Evolutionary conservation across 35 echinoderm and acorn worm species (phyloP).

Genomic region (Apostichopus parvimensis): DNA sequence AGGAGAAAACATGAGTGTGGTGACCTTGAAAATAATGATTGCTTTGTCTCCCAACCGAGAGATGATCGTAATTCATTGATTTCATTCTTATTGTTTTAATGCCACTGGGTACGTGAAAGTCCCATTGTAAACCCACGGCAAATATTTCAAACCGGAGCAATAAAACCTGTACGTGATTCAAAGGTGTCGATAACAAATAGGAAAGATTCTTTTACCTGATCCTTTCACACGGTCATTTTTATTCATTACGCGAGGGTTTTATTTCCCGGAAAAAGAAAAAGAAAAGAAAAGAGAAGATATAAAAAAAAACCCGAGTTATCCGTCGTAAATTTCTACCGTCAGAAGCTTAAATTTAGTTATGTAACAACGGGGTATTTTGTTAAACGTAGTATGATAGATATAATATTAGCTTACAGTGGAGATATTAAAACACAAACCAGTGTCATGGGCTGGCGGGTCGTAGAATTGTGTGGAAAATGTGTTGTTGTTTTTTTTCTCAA

Average conservation of each 20-base stretch:
- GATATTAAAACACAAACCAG: too few species aligned
- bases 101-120: slow-evolving; percentile 4
- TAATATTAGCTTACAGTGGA: too few species aligned
- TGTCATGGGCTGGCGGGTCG: too few species aligned
- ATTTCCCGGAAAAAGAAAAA: neutral
- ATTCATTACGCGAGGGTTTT: slow-evolving; percentile 1
- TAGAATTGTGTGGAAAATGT: too few species aligned
- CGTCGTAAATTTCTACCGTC: too few species aligned
- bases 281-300: neutral
- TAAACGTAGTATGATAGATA: too few species aligned
- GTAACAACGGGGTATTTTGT: too few species aligned
- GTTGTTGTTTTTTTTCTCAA: too few species aligned
- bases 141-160: neutral
- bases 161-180: neutral
- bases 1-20: neutral
- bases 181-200: neutral
- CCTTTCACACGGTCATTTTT: slow-evolving; percentile 5
- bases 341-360: too few species aligned
- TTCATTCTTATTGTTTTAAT: neutral
- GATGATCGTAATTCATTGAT: slow-evolving; percentile 9
- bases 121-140: neutral
- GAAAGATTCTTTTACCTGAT: neutral
- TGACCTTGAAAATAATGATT: slow-evolving; percentile 38
- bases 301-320: too few species aligned
- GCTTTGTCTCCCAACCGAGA: neutral